Evolutionary conservation across 2,888 invertebrate genomes (phyloP).

Genomic region (Limnephilus lunatus): DNA sequence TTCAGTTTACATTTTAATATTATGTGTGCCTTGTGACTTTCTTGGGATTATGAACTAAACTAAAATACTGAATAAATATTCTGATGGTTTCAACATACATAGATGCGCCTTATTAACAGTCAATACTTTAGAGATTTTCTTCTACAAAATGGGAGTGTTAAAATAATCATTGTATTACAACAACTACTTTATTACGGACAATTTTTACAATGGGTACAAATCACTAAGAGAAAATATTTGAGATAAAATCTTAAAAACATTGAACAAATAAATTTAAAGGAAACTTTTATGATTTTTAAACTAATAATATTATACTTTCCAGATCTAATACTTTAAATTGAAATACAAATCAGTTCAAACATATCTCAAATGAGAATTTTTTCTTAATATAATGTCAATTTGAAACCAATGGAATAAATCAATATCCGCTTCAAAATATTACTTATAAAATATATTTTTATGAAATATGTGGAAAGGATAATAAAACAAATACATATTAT

Average conservation of each 20-base stretch:
- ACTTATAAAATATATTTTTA: not conserved
- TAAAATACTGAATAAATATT: not conserved
- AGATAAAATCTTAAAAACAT: not conserved
- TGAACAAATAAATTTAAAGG: not conserved
- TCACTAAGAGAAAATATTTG: not conserved
- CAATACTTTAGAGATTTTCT: not conserved
- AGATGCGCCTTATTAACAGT: not conserved
- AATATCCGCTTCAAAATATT: not conserved
- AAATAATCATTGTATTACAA: not conserved
- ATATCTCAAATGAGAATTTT: not conserved
- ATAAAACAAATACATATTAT: not conserved
- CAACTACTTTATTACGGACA: not conserved
- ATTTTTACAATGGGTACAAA: not conserved
- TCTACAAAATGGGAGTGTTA: not conserved
- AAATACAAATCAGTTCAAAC: not conserved
- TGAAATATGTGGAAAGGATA: not conserved
- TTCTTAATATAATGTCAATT: not conserved
- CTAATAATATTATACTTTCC: not conserved
- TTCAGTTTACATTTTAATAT: not conserved
- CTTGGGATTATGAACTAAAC: not conserved
- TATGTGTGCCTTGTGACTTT: not conserved
- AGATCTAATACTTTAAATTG: not conserved
- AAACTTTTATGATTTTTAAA: not conserved
- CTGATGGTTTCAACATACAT: not conserved
- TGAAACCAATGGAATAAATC: not conserved